Percentiles rank a stretch among this genome's conserved stretches.
phyloP scores from a whole-genome alignment of 2,888 invertebrate species.

The Falcaria lacertinaria region DNA sequence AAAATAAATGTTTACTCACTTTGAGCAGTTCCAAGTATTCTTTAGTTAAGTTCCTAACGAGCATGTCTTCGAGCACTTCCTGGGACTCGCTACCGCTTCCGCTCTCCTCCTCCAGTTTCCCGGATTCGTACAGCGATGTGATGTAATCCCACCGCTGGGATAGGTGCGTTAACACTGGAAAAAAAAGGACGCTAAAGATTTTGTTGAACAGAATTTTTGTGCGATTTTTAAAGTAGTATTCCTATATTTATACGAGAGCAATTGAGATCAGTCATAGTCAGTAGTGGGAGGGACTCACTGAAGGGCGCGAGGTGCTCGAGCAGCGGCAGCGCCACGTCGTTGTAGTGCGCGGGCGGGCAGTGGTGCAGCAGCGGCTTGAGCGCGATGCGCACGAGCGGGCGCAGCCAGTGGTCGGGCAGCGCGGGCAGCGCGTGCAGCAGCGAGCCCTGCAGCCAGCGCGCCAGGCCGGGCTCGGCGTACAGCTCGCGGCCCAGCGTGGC shows the following conservation, averaged over 20 bases:
- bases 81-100: conserved; percentile 86
- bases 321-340: conserved; percentile 87
- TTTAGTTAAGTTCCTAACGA: conserved; percentile 90
- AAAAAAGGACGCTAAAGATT: background rate
- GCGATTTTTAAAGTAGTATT: too few species aligned
- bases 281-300: conserved; percentile 76
- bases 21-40: conserved; percentile 93
- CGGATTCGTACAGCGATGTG: conserved; percentile 86
- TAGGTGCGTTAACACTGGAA: conserved; percentile 83
- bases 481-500: conserved; percentile 91
- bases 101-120: conserved; percentile 86
- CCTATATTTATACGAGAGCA: too few species aligned
- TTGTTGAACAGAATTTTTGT: too few species aligned
- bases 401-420: conserved; percentile 91
- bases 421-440: conserved; percentile 84
- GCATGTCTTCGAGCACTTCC: conserved; percentile 91
- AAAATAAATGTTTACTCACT: conserved; percentile 38
- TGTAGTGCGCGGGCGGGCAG: conserved; percentile 91
- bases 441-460: conserved; percentile 85
- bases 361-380: conserved; percentile 91
- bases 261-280: background rate
- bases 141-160: conserved; percentile 90
- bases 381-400: conserved; percentile 90
- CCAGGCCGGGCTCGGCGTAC: conserved; percentile 87
- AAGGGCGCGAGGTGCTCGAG: conserved; percentile 88